Evolutionary conservation across 35 echinoderm and acorn worm species (phyloP), one percentile per base, ranked within the genome.

Genomic region (Apostichopus californicus): DNA sequence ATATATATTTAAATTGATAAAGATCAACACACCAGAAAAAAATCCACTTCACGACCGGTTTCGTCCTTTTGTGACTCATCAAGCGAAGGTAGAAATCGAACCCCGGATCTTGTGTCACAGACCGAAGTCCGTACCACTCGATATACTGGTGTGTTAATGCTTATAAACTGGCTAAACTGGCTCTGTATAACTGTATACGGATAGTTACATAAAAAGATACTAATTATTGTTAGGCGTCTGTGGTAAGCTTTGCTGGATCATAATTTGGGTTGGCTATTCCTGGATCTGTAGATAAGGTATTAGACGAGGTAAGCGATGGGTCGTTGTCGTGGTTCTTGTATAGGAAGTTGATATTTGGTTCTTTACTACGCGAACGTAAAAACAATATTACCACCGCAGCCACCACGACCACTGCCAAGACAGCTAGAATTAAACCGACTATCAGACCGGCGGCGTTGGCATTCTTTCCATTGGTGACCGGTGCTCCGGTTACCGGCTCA

Each of bases 251-350:
- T 12, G 23, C 79, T 15, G 79, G 79, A 15, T 28, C 23, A 14
- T 81, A 81, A 52, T 81, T 81, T 56, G 79, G 79, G 79, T 81
- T 81, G 26, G 28, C 79, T 12, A 81, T 52, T 46, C 79, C 79
- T 15, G 79, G 79, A n/a, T 75, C 71, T 6, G 14, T 17, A 9
- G 79, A 81, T 81, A 81, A 15, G 54, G 79, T 54, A 56, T 5
- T 17, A 6, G 79, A 7, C 2, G 26, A 56, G 4, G 79, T 53
- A 12, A 81, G 26, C 54, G 14, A 52, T 56, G 26, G 28, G 24
- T 81, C 79, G 13, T 81, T 46, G 5, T 14, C 22, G 3, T 81
- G 26, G 25, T 52, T 25, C 18, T 81, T 81, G 79, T 81, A 81
- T 26, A 81, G 6, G 54, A 81, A 81, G 17, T 81, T 81, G 26